Evolutionary conservation across 2,888 invertebrate species (phyloP).

Genomic region (Suillia variegata): DNA sequence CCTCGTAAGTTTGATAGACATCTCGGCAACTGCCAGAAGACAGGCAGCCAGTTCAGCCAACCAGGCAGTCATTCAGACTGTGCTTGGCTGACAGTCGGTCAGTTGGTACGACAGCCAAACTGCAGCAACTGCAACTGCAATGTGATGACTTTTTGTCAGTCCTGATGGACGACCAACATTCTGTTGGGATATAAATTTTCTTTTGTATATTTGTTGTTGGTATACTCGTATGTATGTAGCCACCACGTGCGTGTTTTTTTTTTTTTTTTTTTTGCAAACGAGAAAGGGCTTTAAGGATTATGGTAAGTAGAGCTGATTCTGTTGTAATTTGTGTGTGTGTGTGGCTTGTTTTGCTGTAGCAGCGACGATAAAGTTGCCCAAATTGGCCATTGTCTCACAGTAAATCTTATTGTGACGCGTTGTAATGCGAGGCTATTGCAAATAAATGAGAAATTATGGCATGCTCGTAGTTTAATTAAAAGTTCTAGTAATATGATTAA

Average conservation of each 20-base stretch:
- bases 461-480: no score
- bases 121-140: conserved; percentile 34
- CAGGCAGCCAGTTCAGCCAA: background rate
- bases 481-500: no score
- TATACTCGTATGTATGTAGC: no score
- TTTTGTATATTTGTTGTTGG: background rate
- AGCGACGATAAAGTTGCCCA: conserved; percentile 47
- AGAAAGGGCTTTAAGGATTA: conserved; percentile 22
- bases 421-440: no score
- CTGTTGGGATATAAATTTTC: conserved; percentile 49
- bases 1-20: conserved; percentile 7
- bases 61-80: conserved; percentile 2
- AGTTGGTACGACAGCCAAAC: background rate
- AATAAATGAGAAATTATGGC: no score
- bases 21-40: conserved; percentile 8
- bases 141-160: conserved; percentile 58
- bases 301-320: conserved; percentile 26
- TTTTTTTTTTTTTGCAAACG: no score
- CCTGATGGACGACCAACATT: conserved; percentile 51
- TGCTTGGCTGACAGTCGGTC: background rate
- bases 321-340: conserved; percentile 38
- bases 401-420: conserved; percentile 50
- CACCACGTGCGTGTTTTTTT: no score
- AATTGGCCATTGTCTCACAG: conserved; percentile 52
- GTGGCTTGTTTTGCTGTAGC: conserved; percentile 10